Evolutionary conservation across 2,797 vertebrate genomes (phyloP), one percentile per base, ranked within the genome.

Genomic region (Vultur gryphus): DNA sequence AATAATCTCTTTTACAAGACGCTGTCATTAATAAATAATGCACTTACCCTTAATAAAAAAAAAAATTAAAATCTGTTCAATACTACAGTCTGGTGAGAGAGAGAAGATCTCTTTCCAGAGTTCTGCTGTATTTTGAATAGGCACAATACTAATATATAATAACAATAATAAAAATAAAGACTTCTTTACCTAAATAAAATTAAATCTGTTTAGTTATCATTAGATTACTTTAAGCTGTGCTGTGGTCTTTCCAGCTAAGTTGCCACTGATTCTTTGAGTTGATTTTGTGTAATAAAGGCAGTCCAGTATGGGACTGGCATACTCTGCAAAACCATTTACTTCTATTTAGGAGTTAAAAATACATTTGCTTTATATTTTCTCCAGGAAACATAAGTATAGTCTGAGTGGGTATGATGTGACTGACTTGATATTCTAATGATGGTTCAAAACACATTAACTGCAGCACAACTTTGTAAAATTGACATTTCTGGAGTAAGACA

Each of bases 261-360:
- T 88, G 66, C 57, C 67, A 57, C 43, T 31, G 54, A 67, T 67
- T 78, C 37, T 77, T 89, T 55, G 31, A 52, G 44, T 77, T 77
- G 37, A 72, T 86, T 64, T 57, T 90, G 58, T 89, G 69, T 84
- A 55, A n/a, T 61, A 54, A 84, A 81, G 73, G 59, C 87, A 59
- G 41, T 72, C 69, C n/a, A 33, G 21, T 73, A 61, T 49, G 61
- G 75, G 73, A 71, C 84, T 64, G 76, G 78, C 71, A 59, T 41
- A 41, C 52, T 87, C 64, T 86, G 86, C 70, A 59, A 65, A 94
- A 61, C 31, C 35, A 35, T 77, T 69, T 93, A 85, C 96, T 95
- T 91, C 95, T 95, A 23, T 84, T 84, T 48, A 89, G 94, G 79
- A 94, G 92, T 91, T 97, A 55, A 72, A 89, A 96, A 81, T 69